These are phyloP conservation scores for Cerceris ruficornis DNA, from an alignment of 2,888 invertebrate species.

Conservation along the genomic window DNA sequence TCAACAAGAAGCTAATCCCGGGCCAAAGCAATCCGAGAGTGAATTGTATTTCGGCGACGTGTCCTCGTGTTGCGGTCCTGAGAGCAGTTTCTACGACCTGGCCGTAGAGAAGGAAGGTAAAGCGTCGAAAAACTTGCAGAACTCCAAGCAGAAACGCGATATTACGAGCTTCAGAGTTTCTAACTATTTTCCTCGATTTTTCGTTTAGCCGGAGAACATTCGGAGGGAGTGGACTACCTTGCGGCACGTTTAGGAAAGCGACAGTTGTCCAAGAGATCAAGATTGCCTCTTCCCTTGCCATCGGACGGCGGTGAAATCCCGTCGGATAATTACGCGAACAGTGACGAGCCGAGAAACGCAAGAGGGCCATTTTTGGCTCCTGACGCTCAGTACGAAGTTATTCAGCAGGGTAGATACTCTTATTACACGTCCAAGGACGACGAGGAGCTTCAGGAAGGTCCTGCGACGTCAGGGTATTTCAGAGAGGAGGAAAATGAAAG, in stretches of 20 bases:
- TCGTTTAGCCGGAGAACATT: slow-evolving; percentile 65
- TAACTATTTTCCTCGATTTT: not conserved
- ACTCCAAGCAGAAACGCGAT: not conserved
- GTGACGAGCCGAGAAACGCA: slow-evolving; percentile 75
- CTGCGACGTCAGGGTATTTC: slow-evolving; percentile 64
- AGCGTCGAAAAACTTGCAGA: not conserved
- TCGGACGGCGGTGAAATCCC: slow-evolving; percentile 67
- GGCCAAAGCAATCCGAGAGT: slow-evolving; percentile 87
- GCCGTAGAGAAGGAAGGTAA: slow-evolving; percentile 83
- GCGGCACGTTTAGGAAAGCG: slow-evolving; percentile 84
- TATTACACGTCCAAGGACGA: slow-evolving; percentile 75
- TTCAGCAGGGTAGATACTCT: slow-evolving; percentile 81
- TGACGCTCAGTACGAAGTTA: slow-evolving; percentile 86
- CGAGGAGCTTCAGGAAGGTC: slow-evolving; percentile 71
- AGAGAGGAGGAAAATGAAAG: slow-evolving; percentile 68
- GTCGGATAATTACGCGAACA: slow-evolving; percentile 73
- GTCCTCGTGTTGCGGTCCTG: slow-evolving; percentile 89
- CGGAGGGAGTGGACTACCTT: slow-evolving; percentile 84
- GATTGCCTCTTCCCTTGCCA: slow-evolving; percentile 80
- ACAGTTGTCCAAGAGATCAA: slow-evolving; percentile 84
- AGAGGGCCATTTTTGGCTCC: slow-evolving; percentile 83
- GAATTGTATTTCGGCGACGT: slow-evolving; percentile 94
- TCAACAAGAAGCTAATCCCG: slow-evolving; percentile 86
- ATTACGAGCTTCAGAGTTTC: not conserved
- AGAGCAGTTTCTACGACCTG: slow-evolving; percentile 84